A percentile compares a stretch with the other conserved stretches of the same genome.
These are phyloP conservation scores for Stictonetta naevosa DNA, from an alignment of 2,113 vertebrate species.

Conservation along the genomic window DNA sequence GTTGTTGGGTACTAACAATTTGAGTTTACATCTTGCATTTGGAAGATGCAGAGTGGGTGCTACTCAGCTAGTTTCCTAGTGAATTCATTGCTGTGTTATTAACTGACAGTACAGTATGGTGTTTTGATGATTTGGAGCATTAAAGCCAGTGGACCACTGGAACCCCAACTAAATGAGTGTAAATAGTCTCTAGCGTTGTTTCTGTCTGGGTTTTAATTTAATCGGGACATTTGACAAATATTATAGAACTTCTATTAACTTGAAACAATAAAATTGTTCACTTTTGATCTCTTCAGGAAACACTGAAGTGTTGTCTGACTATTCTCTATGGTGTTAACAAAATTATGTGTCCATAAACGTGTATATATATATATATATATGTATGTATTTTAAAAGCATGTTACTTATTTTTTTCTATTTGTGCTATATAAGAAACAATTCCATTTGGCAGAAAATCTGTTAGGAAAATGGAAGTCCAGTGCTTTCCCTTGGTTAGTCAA, in stretches of 20 bases:
- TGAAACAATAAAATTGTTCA: background rate
- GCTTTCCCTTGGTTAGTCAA: background rate
- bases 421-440: background rate
- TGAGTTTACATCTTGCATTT: background rate
- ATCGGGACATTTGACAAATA: background rate
- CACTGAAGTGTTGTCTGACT: background rate
- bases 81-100: background rate
- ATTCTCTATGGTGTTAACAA: fast-evolving
- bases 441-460: background rate
- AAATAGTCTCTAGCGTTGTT: background rate
- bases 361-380: no score
- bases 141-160: background rate
- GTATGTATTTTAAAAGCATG: background rate
- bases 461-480: background rate
- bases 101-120: background rate
- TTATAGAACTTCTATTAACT: background rate
- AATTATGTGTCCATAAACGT: background rate
- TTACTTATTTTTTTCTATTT: background rate
- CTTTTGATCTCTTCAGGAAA: background rate
- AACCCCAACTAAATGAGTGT: background rate
- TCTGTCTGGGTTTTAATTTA: background rate
- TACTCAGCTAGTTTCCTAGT: background rate
- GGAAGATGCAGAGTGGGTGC: background rate
- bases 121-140: background rate
- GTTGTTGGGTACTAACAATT: background rate